Conservation (phyloP, 92 coral and sea anemone genomes). For the Epizoanthus illoricatus region DNA sequence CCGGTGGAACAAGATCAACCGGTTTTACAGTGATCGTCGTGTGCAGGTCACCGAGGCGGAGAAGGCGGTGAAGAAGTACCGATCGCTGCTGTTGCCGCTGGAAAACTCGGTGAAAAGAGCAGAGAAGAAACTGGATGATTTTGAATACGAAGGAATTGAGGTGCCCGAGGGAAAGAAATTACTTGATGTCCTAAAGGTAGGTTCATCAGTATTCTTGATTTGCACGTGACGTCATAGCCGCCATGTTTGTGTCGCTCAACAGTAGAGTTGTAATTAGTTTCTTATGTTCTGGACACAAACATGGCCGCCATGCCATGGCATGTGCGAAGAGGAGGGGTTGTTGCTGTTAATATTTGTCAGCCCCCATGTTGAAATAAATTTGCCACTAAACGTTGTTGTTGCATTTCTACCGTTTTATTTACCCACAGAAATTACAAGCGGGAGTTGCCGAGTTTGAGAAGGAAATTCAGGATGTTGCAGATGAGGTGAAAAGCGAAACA, state of each 20-base stretch:
- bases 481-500: conserved; percentile 69
- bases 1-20: conserved; percentile 83
- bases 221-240: too few relatives aligned
- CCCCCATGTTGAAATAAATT: background rate
- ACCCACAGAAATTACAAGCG: conserved; percentile 57
- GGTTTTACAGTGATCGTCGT: conserved; percentile 70
- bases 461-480: conserved; percentile 63
- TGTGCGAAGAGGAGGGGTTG: too few relatives aligned
- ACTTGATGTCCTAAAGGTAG: conserved; percentile 66
- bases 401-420: background rate
- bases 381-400: background rate
- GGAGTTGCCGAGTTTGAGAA: conserved; percentile 65
- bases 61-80: conserved; percentile 80
- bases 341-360: background rate
- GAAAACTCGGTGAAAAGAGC: conserved; percentile 80
- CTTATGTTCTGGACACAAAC: too few relatives aligned
- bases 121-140: conserved; percentile 66
- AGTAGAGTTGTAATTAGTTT: too few relatives aligned
- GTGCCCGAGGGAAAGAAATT: conserved; percentile 72
- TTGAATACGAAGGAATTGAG: conserved; percentile 81
- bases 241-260: too few relatives aligned
- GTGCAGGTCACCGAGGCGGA: conserved; percentile 78
- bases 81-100: conserved; percentile 70
- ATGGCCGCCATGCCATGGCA: too few relatives aligned
- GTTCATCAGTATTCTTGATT: background rate